Evolutionary conservation across 2,888 invertebrate species (phyloP).

Genomic region (Rhyacophila evoluta): DNA sequence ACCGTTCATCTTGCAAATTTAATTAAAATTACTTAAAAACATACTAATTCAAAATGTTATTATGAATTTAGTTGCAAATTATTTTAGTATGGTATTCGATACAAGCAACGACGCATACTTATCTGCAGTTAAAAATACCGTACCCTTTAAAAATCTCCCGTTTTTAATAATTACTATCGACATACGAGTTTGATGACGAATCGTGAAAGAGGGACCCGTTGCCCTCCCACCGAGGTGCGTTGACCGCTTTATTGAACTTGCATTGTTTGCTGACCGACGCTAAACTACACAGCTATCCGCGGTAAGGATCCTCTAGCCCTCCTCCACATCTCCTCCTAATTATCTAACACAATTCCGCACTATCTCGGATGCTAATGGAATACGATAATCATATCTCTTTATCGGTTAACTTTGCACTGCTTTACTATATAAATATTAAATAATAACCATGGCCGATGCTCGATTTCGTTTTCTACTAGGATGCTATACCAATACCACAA

Average conservation of each 20-base stretch:
- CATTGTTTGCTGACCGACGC: slow-evolving; percentile 14
- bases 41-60: no score
- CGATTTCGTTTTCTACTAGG: no score
- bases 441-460: no score
- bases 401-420: no score
- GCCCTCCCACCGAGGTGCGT: slow-evolving; percentile 18
- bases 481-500: no score
- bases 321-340: not conserved
- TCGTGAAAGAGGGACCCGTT: not conserved
- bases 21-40: no score
- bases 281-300: not conserved
- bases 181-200: not conserved
- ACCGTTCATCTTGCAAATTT: no score
- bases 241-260: slow-evolving; percentile 16
- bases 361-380: not conserved
- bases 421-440: no score
- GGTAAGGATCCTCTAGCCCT: not conserved
- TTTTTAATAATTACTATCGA: not conserved
- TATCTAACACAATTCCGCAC: not conserved
- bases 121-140: not conserved
- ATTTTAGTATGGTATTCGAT: no score
- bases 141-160: not conserved
- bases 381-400: not conserved
- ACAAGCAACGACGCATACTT: not conserved
- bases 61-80: no score